Base-by-base conservation (phyloP, 2,113 vertebrate genomes). In the Xenopus laevis region DNA sequence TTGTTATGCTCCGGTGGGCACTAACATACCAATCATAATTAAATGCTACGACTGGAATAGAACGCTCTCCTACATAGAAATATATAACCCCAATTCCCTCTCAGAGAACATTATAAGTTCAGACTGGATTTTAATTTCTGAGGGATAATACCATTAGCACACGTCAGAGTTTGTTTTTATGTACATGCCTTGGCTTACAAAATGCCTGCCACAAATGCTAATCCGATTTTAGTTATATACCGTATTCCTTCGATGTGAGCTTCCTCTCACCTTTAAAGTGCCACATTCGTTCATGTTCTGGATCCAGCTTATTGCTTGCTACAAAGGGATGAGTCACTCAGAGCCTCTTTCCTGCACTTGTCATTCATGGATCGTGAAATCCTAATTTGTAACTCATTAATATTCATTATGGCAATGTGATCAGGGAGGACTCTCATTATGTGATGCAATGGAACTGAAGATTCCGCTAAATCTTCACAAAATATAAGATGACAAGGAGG, bases 11-110 rank as follows among this genome's bases (percentile, higher is more conserved):
- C 94, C 86, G 88, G 92, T 92, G 94, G 93, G 93, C 92, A 93
- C 93, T 94, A 93, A 94, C 93, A 95, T 92, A 95, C 94, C 93
- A 93, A 95, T 95, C 94, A 93, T 95, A 95, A 95, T 95, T 95
- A 95, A 94, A 94, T 91, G 90, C 91, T 91, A 91, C 85, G 91
- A 92, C 91, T 92, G 90, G 91, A 91, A 91, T 90, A 90, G 91
- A 89, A 92, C 90, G 89, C 87, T 81, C 84, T 86, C 89, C 86
- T 74, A 88, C 85, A 83, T 85, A 88, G 89, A 90, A 90, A 93
- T 94, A 92, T 91, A 90, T 90, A 91, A 93, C 91, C 89, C 90
- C 91, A 94, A 91, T 93, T 92, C 90, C 88, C 89, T 89, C 87
- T 89, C 89, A 82, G 79, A 79, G 87, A 91, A 92, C 87, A 90